Conservation (phyloP, 2,113 vertebrate genomes). For the Channa argus region DNA sequence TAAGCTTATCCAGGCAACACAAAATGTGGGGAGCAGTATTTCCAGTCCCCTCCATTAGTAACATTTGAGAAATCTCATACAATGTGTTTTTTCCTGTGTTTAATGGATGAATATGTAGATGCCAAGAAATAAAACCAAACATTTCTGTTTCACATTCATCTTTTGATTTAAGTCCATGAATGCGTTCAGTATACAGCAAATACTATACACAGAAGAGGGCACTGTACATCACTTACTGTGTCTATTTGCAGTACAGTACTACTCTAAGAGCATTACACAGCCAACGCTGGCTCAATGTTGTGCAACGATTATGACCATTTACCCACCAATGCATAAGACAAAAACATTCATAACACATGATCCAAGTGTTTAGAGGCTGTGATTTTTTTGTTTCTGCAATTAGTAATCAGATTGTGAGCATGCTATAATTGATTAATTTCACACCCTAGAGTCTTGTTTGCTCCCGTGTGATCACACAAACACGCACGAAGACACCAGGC, state of each 20-base stretch:
- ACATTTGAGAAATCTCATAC: too few relatives aligned
- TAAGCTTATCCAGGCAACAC: conserved; percentile 22
- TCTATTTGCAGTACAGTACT: conserved; percentile 14
- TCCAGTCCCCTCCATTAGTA: too few relatives aligned
- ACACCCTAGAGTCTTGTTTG: conserved; percentile 9
- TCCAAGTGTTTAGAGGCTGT: conserved; percentile 6
- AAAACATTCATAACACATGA: not conserved
- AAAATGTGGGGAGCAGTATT: not conserved
- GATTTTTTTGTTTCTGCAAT: conserved; percentile 18
- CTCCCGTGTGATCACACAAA: conserved; percentile 4
- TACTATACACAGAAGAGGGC: too few relatives aligned
- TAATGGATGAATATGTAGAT: too few relatives aligned
- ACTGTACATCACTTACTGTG: not conserved
- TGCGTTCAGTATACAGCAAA: too few relatives aligned
- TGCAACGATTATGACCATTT: conserved; percentile 13
- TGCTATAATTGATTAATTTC: not conserved
- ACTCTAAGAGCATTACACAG: conserved; percentile 16
- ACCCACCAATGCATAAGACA: not conserved
- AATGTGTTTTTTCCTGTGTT: too few relatives aligned
- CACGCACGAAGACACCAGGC: not conserved
- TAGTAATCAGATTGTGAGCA: conserved; percentile 9
- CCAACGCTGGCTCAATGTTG: not conserved
- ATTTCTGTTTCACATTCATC: too few relatives aligned
- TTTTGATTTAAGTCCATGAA: too few relatives aligned
- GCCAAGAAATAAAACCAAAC: too few relatives aligned